Percentiles rank a stretch among this genome's conserved stretches.
phyloP scores from a whole-genome alignment of 2,888 invertebrate species.

The Tinea pellionella region DNA sequence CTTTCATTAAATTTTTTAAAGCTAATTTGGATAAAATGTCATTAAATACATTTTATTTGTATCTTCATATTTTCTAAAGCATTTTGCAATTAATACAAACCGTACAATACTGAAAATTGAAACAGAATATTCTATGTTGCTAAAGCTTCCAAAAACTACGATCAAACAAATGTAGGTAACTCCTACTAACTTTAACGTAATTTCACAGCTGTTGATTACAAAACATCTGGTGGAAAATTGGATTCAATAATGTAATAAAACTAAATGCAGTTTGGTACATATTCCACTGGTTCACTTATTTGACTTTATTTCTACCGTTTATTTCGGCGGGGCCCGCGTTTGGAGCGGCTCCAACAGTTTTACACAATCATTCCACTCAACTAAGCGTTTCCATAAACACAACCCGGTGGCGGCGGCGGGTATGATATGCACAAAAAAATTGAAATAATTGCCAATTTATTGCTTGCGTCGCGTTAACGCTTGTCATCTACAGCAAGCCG shows the following conservation, averaged over 20 bases:
- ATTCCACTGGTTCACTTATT: slow-evolving; percentile 45
- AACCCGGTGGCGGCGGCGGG: slow-evolving; percentile 58
- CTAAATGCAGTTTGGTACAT: background rate
- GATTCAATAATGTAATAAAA: slow-evolving; percentile 9
- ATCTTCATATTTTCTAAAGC: too few species aligned
- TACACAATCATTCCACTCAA: slow-evolving; percentile 70
- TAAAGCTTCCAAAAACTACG: background rate
- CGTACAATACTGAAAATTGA: too few species aligned
- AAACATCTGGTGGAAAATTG: background rate
- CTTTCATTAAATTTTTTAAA: too few species aligned
- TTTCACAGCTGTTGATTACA: slow-evolving; percentile 8
- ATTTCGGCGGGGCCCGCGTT: slow-evolving; percentile 32
- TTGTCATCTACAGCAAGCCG: slow-evolving; percentile 21
- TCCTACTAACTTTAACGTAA: background rate
- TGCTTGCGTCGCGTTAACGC: slow-evolving; percentile 38
- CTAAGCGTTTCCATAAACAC: slow-evolving; percentile 68
- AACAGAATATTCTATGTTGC: background rate
- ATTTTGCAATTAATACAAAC: too few species aligned
- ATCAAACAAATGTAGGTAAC: background rate
- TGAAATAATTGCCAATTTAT: slow-evolving; percentile 60
- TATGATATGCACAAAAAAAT: slow-evolving; percentile 65
- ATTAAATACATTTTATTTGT: too few species aligned
- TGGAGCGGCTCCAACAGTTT: slow-evolving; percentile 64
- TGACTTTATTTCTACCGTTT: slow-evolving; percentile 64
- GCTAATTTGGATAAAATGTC: too few species aligned